A percentile compares a stretch with the other conserved stretches of the same genome.
phyloP scores from a whole-genome alignment of 53 echinoderm and acorn worm species.

The Henricia sp. region DNA sequence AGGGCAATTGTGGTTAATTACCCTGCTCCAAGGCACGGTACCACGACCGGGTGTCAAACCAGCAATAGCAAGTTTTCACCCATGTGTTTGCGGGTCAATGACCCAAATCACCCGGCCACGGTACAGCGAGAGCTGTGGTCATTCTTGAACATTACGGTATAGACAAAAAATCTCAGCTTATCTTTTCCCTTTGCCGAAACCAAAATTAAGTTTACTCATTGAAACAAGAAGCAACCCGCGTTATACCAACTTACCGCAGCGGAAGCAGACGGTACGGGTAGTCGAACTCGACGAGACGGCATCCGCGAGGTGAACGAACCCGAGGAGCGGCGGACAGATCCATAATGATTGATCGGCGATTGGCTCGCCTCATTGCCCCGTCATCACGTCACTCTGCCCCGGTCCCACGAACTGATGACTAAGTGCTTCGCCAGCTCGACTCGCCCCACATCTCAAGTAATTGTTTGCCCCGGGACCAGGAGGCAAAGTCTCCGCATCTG shows the following conservation, averaged over 20 bases:
- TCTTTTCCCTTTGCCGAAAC: neutral
- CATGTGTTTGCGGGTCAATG: neutral
- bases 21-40: no score
- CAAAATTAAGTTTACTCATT: neutral
- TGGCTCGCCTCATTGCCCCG: constrained; percentile 25
- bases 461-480: constrained; percentile 16
- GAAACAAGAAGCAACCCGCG: neutral
- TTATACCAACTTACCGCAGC: neutral
- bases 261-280: constrained; percentile 31
- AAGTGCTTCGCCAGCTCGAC: neutral
- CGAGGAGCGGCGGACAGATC: constrained; percentile 17
- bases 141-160: neutral
- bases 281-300: neutral
- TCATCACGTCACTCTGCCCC: constrained; percentile 19
- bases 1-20: no score
- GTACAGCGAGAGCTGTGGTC: neutral
- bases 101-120: neutral
- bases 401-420: neutral
- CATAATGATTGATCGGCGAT: constrained; percentile 49
- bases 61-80: neutral
- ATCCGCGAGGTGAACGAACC: constrained; percentile 43
- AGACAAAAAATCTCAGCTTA: neutral
- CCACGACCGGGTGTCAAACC: neutral
- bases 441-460: constrained; percentile 22
- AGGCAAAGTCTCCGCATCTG: constrained; percentile 5